These are phyloP conservation scores for Brachyhypopomus gauderio DNA, from an alignment of 2,113 vertebrate genomes.

Conservation along the genomic window DNA sequence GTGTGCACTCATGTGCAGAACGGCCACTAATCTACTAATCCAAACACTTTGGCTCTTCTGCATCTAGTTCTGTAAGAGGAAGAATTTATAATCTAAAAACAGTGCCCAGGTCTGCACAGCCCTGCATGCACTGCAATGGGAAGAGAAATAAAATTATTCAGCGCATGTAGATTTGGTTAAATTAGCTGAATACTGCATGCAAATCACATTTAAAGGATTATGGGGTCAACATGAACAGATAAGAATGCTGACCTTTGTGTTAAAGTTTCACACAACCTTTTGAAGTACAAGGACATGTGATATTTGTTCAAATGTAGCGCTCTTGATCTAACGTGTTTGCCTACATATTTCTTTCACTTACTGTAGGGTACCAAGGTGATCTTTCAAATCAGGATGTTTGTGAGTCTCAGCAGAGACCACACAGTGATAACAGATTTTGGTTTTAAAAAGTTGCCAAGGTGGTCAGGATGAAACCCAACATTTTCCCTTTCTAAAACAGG, in stretches of 20 bases:
- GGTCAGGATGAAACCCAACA: no score
- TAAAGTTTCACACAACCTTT: neutral
- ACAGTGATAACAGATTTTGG: constrained; percentile 1
- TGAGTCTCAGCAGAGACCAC: constrained; percentile 3
- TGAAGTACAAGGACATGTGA: neutral
- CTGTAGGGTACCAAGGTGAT: neutral
- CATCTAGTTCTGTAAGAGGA: neutral
- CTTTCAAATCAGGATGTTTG: neutral
- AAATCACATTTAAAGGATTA: neutral
- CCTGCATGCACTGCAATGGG: no score
- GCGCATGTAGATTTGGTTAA: neutral
- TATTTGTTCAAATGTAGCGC: no score
- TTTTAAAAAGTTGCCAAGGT: no score
- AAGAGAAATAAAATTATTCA: neutral
- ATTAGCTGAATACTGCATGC: neutral
- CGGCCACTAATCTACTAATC: neutral
- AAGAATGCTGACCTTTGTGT: neutral
- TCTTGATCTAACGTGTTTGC: neutral
- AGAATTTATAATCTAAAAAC: no score
- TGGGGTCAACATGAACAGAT: neutral
- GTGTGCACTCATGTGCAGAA: neutral
- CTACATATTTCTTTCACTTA: neutral
- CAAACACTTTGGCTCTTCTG: neutral
- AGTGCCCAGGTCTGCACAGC: no score
- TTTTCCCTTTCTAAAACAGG: no score